Percentiles rank a stretch among this genome's conserved stretches.
Conservation (phyloP, 2,888 invertebrate species). For the Octonoba sinensis region DNA sequence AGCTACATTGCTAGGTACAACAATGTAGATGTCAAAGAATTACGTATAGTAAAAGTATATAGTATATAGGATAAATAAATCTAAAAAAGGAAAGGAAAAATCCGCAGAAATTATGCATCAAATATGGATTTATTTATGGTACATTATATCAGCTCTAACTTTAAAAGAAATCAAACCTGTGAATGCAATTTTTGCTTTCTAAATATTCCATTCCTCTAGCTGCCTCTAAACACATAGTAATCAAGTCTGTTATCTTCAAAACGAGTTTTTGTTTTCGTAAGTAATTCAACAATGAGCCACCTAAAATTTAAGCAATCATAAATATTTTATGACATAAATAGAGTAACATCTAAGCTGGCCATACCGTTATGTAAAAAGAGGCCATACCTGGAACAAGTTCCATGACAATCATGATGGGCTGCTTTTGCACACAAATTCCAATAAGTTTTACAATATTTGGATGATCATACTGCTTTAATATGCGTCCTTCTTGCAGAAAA, state of each 20-base stretch:
- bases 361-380: neutral
- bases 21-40: too few relatives aligned
- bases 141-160: too few relatives aligned
- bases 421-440: slow-evolving; percentile 97
- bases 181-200: slow-evolving; percentile 95
- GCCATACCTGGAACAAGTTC: slow-evolving; percentile 88
- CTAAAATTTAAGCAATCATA: slow-evolving; percentile 72
- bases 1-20: too few relatives aligned
- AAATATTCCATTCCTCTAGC: slow-evolving; percentile 95
- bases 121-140: too few relatives aligned
- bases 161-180: slow-evolving; percentile 73
- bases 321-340: slow-evolving; percentile 1
- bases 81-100: too few relatives aligned
- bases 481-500: slow-evolving; percentile 94
- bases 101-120: too few relatives aligned
- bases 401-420: slow-evolving; percentile 99
- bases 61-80: too few relatives aligned
- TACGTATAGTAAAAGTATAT: too few relatives aligned
- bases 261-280: slow-evolving; percentile 81
- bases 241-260: slow-evolving; percentile 73
- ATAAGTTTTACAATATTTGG: slow-evolving; percentile 96
- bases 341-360: neutral
- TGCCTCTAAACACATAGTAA: slow-evolving; percentile 91
- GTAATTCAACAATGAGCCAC: slow-evolving; percentile 91
- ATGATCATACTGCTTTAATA: slow-evolving; percentile 96